These are phyloP conservation scores for Drosophila trapezifrons DNA, from an alignment of 1,140 invertebrate species.

Conservation along the genomic window DNA sequence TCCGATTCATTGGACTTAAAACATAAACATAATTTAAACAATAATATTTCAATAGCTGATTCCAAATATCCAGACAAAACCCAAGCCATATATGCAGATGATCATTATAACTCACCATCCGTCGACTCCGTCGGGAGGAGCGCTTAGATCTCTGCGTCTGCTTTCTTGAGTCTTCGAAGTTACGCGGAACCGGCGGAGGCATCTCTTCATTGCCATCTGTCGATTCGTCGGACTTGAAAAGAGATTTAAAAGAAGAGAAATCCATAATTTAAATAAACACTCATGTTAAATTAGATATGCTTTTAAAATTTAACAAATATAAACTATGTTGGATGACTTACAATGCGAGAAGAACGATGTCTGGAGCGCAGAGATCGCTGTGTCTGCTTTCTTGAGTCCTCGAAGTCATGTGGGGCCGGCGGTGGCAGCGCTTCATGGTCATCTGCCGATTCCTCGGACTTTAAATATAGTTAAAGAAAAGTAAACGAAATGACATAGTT, in stretches of 20 bases:
- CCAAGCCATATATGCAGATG: no score
- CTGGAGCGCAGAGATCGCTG: background rate
- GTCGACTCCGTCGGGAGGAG: conserved; percentile 23
- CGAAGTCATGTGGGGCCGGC: background rate
- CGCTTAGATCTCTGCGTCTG: background rate
- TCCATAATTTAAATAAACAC: no score
- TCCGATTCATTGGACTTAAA: background rate
- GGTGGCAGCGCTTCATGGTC: background rate
- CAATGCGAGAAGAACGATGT: background rate
- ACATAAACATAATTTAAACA: background rate
- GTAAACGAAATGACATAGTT: background rate
- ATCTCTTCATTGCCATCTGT: background rate
- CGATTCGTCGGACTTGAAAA: background rate
- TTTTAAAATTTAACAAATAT: no score
- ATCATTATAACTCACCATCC: background rate
- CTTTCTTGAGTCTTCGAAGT: background rate
- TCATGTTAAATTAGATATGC: no score
- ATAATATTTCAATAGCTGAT: background rate
- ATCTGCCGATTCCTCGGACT: background rate
- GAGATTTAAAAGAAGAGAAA: no score
- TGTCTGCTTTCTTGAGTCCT: background rate
- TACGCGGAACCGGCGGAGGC: background rate
- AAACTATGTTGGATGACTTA: background rate
- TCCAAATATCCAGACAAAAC: no score
- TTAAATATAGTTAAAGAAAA: background rate